phyloP scores from a whole-genome alignment of 1,140 invertebrate species.

The Bathynomus jamesi region DNA sequence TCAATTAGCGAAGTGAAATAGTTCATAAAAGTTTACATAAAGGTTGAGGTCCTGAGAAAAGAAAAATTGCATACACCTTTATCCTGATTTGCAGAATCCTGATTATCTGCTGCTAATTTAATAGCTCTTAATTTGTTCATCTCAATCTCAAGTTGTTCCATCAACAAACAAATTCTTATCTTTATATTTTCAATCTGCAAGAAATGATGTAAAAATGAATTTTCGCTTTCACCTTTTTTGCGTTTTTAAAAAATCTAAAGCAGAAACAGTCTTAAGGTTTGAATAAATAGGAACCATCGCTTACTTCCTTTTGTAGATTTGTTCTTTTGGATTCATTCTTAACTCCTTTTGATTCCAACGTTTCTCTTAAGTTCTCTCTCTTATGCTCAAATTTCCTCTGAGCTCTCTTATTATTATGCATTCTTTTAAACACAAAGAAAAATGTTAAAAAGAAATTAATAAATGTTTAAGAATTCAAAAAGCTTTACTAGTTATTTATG shows the following conservation, averaged over 20 bases:
- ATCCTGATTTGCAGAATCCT: neutral
- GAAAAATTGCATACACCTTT: neutral
- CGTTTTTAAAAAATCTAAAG: too few species aligned
- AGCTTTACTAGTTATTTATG: too few species aligned
- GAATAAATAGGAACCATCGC: neutral
- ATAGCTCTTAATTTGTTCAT: neutral
- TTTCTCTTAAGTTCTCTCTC: neutral
- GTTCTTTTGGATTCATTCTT: neutral
- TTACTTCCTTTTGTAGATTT: neutral
- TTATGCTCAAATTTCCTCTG: neutral
- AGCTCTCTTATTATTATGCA: neutral
- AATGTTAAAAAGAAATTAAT: too few species aligned
- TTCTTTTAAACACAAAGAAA: too few species aligned
- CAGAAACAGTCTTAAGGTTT: too few species aligned
- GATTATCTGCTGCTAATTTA: neutral
- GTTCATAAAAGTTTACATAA: too few species aligned
- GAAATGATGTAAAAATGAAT: too few species aligned
- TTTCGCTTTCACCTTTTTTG: too few species aligned
- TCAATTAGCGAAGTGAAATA: too few species aligned
- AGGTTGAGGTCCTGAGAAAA: too few species aligned
- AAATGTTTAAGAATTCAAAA: too few species aligned
- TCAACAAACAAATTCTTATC: neutral
- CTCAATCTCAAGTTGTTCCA: neutral
- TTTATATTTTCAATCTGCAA: neutral
- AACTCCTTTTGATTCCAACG: neutral